Conservation (phyloP, 2,113 vertebrate species). For the Corythornis vintsioides region DNA sequence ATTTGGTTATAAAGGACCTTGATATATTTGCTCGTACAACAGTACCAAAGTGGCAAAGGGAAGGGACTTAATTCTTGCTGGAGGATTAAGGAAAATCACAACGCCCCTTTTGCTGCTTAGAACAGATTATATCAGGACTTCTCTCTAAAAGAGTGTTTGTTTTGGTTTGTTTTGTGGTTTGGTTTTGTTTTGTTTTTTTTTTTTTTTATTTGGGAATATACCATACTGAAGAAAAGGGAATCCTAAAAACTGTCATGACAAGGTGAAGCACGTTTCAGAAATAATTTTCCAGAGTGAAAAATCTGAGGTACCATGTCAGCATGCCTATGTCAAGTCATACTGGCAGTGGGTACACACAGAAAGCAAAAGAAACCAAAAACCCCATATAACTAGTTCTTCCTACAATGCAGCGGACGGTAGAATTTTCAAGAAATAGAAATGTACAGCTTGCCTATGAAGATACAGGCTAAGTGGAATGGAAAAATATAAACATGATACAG, state of each 20-base stretch:
- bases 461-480: not conserved
- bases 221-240: not conserved
- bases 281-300: not conserved
- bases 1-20: not conserved
- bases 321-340: not conserved
- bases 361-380: accelerated
- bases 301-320: not conserved
- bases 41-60: not conserved
- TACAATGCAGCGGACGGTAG: not conserved
- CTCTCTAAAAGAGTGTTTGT: not conserved
- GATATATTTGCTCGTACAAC: not conserved
- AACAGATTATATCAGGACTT: not conserved
- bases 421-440: not conserved
- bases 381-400: not conserved
- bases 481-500: not conserved
- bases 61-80: not conserved
- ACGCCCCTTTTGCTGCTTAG: not conserved
- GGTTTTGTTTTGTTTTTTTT: no score
- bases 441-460: not conserved
- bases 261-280: not conserved
- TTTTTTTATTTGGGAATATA: not conserved
- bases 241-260: not conserved
- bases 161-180: no score
- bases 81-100: not conserved
- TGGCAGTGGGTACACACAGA: not conserved